Evolutionary conservation across 2,113 vertebrate genomes (phyloP).

Genomic region (Gasterosteus aculeatus): DNA sequence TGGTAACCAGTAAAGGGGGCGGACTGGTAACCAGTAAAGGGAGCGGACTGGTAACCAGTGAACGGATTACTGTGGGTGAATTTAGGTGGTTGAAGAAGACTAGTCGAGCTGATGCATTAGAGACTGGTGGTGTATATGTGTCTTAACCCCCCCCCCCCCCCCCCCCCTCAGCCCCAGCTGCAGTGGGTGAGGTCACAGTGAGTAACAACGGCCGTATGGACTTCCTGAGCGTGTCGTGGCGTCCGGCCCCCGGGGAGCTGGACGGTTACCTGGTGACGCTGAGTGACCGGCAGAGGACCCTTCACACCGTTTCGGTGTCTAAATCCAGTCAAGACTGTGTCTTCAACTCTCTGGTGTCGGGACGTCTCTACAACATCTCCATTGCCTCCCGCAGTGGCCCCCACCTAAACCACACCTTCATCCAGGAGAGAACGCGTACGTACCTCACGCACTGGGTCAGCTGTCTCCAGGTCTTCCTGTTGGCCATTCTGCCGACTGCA

Average conservation of each 20-base stretch:
- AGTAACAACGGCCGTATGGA: conserved; percentile 92
- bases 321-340: conserved; percentile 87
- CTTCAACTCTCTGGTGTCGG: conserved; percentile 90
- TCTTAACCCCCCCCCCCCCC: not conserved
- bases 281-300: conserved; percentile 76
- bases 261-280: conserved; percentile 90
- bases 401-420: conserved; percentile 85
- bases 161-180: conserved; percentile 86
- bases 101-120: too few species aligned
- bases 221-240: conserved; percentile 94
- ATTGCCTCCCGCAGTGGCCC: conserved; percentile 88
- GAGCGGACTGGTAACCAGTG: too few species aligned
- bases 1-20: too few species aligned
- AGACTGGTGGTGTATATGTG: not conserved
- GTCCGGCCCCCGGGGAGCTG: conserved; percentile 87
- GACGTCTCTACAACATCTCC: conserved; percentile 90
- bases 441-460: not conserved
- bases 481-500: not conserved
- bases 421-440: conserved; percentile 91
- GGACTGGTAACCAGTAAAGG: too few species aligned
- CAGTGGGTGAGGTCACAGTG: conserved; percentile 87
- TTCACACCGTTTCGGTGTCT: conserved; percentile 84
- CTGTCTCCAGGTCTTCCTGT: not conserved
- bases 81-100: too few species aligned
- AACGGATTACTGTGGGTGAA: too few species aligned